These are phyloP conservation scores for Mythimna lalbum DNA, from an alignment of 2,888 invertebrate species.

Conservation along the genomic window DNA sequence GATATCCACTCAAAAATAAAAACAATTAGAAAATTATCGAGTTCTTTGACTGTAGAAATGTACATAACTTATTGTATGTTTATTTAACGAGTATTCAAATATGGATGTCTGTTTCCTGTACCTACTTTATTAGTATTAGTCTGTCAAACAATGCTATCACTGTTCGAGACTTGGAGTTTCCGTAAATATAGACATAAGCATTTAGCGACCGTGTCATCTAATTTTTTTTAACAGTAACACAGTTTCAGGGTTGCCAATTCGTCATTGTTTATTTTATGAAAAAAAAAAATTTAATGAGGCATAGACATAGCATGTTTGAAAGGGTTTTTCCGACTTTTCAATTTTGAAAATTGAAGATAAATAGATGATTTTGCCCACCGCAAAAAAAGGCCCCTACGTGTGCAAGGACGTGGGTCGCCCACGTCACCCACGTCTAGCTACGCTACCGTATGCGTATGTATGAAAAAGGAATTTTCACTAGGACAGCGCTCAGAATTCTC, in stretches of 20 bases:
- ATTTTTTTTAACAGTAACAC: conserved; percentile 42
- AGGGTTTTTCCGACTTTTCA: too few species aligned
- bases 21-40: conserved; percentile 9
- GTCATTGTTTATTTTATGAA: conserved; percentile 27
- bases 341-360: too few species aligned
- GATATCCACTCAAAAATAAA: too few species aligned
- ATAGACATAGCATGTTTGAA: neutral
- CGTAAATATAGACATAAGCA: conserved; percentile 55
- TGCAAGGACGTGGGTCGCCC: too few species aligned
- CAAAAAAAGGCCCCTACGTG: too few species aligned
- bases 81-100: conserved; percentile 12
- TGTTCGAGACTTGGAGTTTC: conserved; percentile 26
- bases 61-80: neutral
- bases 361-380: too few species aligned
- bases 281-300: neutral
- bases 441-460: neutral
- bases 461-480: neutral
- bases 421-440: too few species aligned
- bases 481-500: neutral
- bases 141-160: conserved; percentile 60
- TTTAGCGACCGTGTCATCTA: conserved; percentile 53
- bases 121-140: conserved; percentile 21
- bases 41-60: neutral
- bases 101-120: conserved; percentile 5
- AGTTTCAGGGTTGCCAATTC: conserved; percentile 43